Percentiles rank a stretch among this genome's conserved stretches.
phyloP scores from a whole-genome alignment of 2,797 vertebrate species.

The Myotis planiceps region DNA sequence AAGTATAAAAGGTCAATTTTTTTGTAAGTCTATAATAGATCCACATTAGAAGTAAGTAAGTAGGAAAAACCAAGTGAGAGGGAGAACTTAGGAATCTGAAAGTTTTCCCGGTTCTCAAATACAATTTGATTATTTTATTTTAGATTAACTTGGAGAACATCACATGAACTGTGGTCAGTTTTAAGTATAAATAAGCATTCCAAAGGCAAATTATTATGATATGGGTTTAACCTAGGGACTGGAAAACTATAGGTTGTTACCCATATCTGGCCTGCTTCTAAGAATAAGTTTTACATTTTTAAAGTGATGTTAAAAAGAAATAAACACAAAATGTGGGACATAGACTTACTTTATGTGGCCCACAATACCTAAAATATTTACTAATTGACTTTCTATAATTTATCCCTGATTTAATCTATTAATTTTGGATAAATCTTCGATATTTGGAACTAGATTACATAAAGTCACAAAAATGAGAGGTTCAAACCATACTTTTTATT shows the following conservation, averaged over 20 bases:
- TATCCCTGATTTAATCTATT: neutral
- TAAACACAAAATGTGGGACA: neutral
- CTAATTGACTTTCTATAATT: neutral
- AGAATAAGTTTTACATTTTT: neutral
- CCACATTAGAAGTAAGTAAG: neutral
- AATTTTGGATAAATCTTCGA: neutral
- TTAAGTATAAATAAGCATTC: neutral
- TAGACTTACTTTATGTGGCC: neutral
- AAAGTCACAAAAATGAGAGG: neutral
- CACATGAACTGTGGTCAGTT: neutral
- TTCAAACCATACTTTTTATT: neutral
- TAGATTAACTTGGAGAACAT: neutral
- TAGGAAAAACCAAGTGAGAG: neutral
- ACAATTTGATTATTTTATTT: neutral
- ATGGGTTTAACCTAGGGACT: neutral
- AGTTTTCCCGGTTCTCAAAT: neutral
- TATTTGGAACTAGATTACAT: neutral
- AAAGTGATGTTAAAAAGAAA: neutral
- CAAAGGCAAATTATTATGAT: neutral
- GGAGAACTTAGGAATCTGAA: neutral
- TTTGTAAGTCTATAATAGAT: neutral
- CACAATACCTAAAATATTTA: neutral
- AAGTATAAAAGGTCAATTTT: neutral
- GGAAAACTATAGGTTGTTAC: neutral
- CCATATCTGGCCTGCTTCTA: neutral